Conservation (phyloP, 23 tunicate genomes). For the Halocynthia roretzi region DNA sequence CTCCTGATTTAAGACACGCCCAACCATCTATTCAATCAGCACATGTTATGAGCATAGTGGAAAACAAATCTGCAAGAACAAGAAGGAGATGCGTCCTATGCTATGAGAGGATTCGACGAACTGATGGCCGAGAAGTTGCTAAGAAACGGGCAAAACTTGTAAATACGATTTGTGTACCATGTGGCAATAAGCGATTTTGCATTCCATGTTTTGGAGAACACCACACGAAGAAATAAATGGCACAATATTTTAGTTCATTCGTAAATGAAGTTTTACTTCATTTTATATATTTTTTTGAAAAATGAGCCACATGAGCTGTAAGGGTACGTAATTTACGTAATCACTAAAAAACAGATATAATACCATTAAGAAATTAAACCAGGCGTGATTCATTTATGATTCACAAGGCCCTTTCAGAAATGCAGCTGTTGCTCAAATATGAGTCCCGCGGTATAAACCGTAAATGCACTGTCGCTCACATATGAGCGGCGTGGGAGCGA, state of each 20-base stretch:
- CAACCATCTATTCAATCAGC: no score
- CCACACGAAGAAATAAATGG: slow-evolving; percentile 9
- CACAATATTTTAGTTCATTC: not conserved
- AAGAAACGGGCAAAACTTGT: no score
- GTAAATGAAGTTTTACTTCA: not conserved
- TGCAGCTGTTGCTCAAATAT: not conserved
- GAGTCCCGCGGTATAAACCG: not conserved
- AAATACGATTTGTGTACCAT: not conserved
- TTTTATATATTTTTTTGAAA: not conserved
- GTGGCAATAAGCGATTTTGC: not conserved
- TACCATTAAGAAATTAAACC: slow-evolving; percentile 14
- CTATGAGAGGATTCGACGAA: no score
- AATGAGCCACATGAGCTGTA: no score
- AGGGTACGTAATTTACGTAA: not conserved
- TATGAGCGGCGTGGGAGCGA: not conserved
- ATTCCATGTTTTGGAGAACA: not conserved
- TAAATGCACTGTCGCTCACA: slow-evolving; percentile 8
- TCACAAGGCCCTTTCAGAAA: not conserved
- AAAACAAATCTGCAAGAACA: no score
- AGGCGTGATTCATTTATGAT: slow-evolving; percentile 1
- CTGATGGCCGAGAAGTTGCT: no score
- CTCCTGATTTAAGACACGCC: no score
- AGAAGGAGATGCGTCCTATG: no score
- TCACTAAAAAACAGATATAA: not conserved
- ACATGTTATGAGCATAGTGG: no score